Evolutionary conservation across 30 jellyfish, hydroid and myxozoan genomes (phyloP), one percentile per base, ranked within the genome.

Genomic region (Clytia hemisphaerica): DNA sequence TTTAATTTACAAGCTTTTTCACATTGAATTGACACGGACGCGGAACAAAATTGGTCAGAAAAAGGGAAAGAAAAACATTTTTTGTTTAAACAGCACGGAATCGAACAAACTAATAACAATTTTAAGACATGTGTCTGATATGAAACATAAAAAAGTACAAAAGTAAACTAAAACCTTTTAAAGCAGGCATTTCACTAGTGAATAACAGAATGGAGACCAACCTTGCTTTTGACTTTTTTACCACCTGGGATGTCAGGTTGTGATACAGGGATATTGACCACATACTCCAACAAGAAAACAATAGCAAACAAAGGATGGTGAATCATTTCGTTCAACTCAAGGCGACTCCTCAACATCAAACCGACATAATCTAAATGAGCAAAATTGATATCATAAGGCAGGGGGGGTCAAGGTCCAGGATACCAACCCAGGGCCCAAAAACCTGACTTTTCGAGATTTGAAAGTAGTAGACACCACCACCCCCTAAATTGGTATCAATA

Each of bases 281-380:
- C 83, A 59, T 78, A 81, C 45, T 78, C 94, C 34, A 89, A 25
- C 71, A 80, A 95, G 57, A 81, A 89, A 38, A 82, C 88, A 32
- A 89, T 44, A 1, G 98, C 94, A 51, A 79, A 76, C 61, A 80
- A 60, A 1, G 95, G 98, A 40, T 89, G 98, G 9, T 73, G 36
- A 51, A 75, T 42, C 83, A 80, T 65, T 47, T 89, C 98, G 24
- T 81, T 86, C 18, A 89, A 47, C 42, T 89, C 95, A 49, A 89
- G 48, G 4, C 95, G 77, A 58, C 91, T 89, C 37, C 71, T 70
- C 58, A 89, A 61, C 9, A 65, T 37, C 67, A 89, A 60, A 47
- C 63, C 61, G 28, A 29, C 69, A n/a, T 92, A 54, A 38, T 73
- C 51, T n/a, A n/a, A n/a, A n/a, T n/a, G n/a, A n/a, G n/a, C n/a